Evolutionary conservation across 2,797 vertebrate genomes (phyloP).

Genomic region (Chrysocyon brachyurus): DNA sequence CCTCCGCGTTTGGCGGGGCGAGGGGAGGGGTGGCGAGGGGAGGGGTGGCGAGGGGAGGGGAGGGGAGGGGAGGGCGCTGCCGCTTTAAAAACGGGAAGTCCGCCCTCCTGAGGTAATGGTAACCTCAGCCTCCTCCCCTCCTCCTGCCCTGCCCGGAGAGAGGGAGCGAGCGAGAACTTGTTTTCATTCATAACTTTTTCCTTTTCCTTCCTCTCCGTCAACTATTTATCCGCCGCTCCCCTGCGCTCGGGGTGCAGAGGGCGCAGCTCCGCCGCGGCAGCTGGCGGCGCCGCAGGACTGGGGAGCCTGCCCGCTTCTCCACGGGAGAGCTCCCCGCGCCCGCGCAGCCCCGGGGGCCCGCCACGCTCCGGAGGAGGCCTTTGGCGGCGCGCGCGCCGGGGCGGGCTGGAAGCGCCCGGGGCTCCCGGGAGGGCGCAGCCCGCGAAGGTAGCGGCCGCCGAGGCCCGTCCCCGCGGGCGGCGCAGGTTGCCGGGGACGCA

Average conservation of each 20-base stretch:
- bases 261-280: slow-evolving; percentile 76
- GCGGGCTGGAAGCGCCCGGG: no score
- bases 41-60: background rate
- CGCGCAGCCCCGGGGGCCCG: no score
- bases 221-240: slow-evolving; percentile 80
- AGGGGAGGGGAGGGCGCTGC: slow-evolving; percentile 74
- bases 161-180: slow-evolving; percentile 81
- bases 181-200: slow-evolving; percentile 98
- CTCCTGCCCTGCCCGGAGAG: slow-evolving; percentile 83
- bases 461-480: no score
- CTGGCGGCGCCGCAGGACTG: no score
- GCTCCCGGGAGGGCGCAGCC: no score
- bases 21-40: slow-evolving; percentile 9
- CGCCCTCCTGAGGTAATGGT: slow-evolving; percentile 87
- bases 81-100: slow-evolving; percentile 85
- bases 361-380: no score
- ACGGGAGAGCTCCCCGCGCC: no score
- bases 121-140: slow-evolving; percentile 87
- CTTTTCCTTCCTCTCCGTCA: slow-evolving; percentile 86
- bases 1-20: background rate
- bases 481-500: no score
- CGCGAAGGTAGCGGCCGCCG: no score
- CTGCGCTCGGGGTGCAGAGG: slow-evolving; percentile 84
- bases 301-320: no score
- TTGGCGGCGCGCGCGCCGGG: no score